Conservation (phyloP, 2,113 vertebrate species). For the Chauna torquata region DNA sequence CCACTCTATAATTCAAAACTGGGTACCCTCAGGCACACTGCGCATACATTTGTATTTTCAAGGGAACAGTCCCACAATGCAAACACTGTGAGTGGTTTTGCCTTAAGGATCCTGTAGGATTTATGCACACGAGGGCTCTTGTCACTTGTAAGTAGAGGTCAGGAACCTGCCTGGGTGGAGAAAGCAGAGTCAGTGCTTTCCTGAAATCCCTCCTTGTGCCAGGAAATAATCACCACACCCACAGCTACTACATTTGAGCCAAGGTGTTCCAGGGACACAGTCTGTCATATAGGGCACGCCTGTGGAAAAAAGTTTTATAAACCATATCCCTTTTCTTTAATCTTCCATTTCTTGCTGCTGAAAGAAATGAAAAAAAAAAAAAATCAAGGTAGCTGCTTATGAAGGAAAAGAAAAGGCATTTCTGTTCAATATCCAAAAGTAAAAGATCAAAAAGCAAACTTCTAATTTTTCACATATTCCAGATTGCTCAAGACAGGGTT, state of each 20-base stretch:
- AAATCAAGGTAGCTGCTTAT: neutral
- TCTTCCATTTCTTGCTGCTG: slow-evolving; percentile 51
- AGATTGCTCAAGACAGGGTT: neutral
- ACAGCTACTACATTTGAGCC: slow-evolving; percentile 46
- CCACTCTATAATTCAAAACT: slow-evolving; percentile 68
- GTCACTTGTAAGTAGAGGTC: slow-evolving; percentile 67
- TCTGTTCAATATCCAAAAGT: slow-evolving; percentile 33
- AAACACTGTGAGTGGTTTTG: slow-evolving; percentile 47
- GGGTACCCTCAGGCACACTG: neutral
- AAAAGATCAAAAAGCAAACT: slow-evolving; percentile 27
- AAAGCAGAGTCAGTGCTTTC: slow-evolving; percentile 60
- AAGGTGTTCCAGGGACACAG: slow-evolving; percentile 64
- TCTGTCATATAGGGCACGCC: slow-evolving; percentile 34
- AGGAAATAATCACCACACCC: slow-evolving; percentile 71
- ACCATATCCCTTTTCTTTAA: slow-evolving; percentile 59
- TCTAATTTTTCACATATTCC: slow-evolving; percentile 20
- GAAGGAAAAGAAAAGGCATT: neutral
- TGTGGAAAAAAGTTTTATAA: slow-evolving; percentile 49
- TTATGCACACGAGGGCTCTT: slow-evolving; percentile 18
- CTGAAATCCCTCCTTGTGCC: slow-evolving; percentile 68
- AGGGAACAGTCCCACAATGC: slow-evolving; percentile 55
- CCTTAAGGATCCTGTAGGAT: slow-evolving; percentile 17
- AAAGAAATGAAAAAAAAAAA: neutral
- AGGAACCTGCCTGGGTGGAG: slow-evolving; percentile 64
- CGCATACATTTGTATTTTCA: slow-evolving; percentile 46